Evolutionary conservation across 2,797 vertebrate genomes (phyloP).

Genomic region (Siniperca obscura): DNA sequence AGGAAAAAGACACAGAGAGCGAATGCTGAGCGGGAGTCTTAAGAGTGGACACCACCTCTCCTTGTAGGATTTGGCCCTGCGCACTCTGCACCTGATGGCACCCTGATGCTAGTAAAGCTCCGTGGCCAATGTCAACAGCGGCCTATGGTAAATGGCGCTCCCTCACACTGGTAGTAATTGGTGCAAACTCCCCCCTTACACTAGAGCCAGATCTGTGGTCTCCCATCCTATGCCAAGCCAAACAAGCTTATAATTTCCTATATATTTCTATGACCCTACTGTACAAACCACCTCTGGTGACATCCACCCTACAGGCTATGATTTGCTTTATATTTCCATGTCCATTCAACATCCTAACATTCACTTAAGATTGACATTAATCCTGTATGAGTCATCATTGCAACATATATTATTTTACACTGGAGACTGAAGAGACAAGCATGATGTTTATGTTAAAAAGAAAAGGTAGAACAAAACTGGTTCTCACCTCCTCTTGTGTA

Average conservation of each 20-base stretch:
- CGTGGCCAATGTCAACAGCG: constrained; percentile 80
- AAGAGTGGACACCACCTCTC: constrained; percentile 50
- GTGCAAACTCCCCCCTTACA: constrained; percentile 70
- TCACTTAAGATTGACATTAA: not conserved
- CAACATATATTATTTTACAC: not conserved
- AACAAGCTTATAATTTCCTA: constrained; percentile 71
- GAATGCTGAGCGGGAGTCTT: constrained; percentile 44
- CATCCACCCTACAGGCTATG: constrained; percentile 34
- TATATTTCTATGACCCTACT: constrained; percentile 59
- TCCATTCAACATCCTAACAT: constrained; percentile 2
- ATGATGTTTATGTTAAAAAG: constrained; percentile 13
- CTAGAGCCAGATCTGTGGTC: constrained; percentile 76
- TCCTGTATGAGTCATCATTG: constrained; percentile 8
- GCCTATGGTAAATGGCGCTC: constrained; percentile 73
- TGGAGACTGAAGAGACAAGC: constrained; percentile 7
- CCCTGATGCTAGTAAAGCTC: constrained; percentile 72
- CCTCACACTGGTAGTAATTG: constrained; percentile 78
- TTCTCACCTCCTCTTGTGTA: constrained; percentile 75
- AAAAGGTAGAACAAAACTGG: not conserved
- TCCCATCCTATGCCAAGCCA: constrained; percentile 81
- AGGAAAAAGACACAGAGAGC: constrained; percentile 53
- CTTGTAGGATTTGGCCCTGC: constrained; percentile 58
- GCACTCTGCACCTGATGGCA: constrained; percentile 75
- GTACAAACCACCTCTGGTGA: constrained; percentile 51
- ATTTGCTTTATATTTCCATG: constrained; percentile 27